Base-by-base conservation (phyloP, 2,113 vertebrate genomes). In the Rhineura floridana region DNA sequence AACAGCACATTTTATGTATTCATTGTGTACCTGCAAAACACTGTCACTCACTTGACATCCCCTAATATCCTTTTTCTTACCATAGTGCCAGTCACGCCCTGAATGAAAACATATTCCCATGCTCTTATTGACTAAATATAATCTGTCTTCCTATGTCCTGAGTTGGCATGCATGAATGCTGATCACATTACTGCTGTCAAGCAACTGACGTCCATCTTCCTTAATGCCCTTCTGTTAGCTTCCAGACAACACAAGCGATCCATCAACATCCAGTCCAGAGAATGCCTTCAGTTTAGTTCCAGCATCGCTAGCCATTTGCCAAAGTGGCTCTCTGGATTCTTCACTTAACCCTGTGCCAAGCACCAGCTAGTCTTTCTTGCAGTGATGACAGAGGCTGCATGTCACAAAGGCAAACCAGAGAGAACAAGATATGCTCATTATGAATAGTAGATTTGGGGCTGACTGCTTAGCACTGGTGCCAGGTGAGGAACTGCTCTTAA, bases 241-340 rank as follows among this genome's bases (percentile, higher is more conserved):
- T 12, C 15, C 63, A 23, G 10, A 8, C 52, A 59, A 23, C 83
- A 86, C 82, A 1, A 25, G 25, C 39, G 6, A 91, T 87, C 46
- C 59, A 86, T 81, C 44, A 87, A 80, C 21, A 90, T 79, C 7
- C 10, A 62, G 48, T 86, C 63, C 46, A 83, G 62, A 89, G 76
- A 87, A 85, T 30, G 0, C 48, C 36, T 88, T 88, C 15, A 28
- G 19, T 87, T 92, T 76, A 21, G 77, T 81, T 93, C 84, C 70
- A 89, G 19, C 46, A 42, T 2, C 80, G 21, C n/a, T 36, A 82
- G 0, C 3, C 83, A 10, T 42, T 91, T 89, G 36, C 52, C 15
- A 13, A 44, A 36, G 63, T 65, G 87, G 59, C 1, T 93, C 19
- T 86, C 86, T 13, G 1, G 6, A 86, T 91, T 91, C 65, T 87